Evolutionary conservation across 2,888 invertebrate species (phyloP).

Genomic region (Hirtodrosophila cameraria): DNA sequence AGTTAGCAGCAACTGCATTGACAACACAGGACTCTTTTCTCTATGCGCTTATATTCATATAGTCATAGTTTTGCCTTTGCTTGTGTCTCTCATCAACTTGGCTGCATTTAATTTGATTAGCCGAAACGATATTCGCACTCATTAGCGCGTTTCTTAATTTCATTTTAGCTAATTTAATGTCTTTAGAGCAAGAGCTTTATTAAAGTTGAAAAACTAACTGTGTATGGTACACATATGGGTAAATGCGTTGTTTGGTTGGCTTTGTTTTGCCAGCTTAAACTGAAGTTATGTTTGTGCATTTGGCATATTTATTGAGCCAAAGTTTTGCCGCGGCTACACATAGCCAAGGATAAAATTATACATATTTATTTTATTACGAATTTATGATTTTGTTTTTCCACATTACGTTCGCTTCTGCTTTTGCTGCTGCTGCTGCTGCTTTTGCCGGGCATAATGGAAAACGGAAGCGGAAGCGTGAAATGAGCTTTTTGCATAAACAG

Average conservation of each 20-base stretch:
- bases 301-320: constrained; percentile 58
- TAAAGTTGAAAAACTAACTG: constrained; percentile 22
- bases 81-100: constrained; percentile 54
- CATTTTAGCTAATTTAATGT: constrained; percentile 58
- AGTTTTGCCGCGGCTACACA: constrained; percentile 45
- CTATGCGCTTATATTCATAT: constrained; percentile 1
- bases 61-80: constrained; percentile 14
- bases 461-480: constrained; percentile 80
- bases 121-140: constrained; percentile 55
- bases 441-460: constrained; percentile 58
- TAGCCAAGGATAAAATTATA: constrained; percentile 63
- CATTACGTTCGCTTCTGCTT: no score
- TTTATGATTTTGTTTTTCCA: constrained; percentile 80
- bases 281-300: constrained; percentile 64
- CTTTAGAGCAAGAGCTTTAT: constrained; percentile 7
- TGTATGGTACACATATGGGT: constrained; percentile 23
- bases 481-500: constrained; percentile 78
- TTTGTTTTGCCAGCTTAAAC: constrained; percentile 49
- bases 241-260: constrained; percentile 5
- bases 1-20: constrained; percentile 39
- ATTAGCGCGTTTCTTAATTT: constrained; percentile 69
- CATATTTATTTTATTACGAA: constrained; percentile 76
- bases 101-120: constrained; percentile 73
- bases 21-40: neutral
- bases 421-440: constrained; percentile 21